Conservation (phyloP, 1,140 invertebrate species). For the Battus philenor region DNA sequence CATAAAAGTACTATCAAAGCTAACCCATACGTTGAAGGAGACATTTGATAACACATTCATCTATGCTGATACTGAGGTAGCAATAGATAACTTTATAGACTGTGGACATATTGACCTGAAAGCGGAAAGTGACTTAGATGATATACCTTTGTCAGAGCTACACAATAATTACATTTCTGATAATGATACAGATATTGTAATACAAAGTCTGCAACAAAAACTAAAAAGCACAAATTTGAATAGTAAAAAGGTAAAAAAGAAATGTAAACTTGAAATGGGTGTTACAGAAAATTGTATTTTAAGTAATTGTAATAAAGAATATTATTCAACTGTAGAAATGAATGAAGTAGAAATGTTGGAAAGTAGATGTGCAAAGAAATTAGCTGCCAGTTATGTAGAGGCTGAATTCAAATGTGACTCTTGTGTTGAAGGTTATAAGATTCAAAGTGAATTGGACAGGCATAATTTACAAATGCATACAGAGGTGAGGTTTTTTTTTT, state of each 20-base stretch:
- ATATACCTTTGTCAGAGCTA: slow-evolving; percentile 39
- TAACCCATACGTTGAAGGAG: neutral
- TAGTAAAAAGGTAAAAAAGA: slow-evolving; percentile 12
- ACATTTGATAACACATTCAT: slow-evolving; percentile 1
- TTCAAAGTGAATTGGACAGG: slow-evolving; percentile 25
- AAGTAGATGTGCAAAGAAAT: slow-evolving; percentile 20
- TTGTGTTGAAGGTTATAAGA: slow-evolving; percentile 37
- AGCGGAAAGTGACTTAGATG: slow-evolving; percentile 35
- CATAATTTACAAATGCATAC: slow-evolving; percentile 32
- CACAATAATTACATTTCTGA: slow-evolving; percentile 19
- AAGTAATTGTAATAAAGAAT: slow-evolving; percentile 18
- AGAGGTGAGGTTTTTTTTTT: too few relatives aligned
- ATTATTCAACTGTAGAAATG: slow-evolving; percentile 24
- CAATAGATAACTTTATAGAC: slow-evolving; percentile 37
- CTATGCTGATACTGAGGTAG: neutral
- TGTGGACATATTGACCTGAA: slow-evolving; percentile 36
- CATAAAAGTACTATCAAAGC: slow-evolving; percentile 1
- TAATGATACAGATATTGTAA: slow-evolving; percentile 5
- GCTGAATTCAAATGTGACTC: slow-evolving; percentile 37
- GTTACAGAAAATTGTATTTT: slow-evolving; percentile 12
- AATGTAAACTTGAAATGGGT: neutral
- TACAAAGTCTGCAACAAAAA: slow-evolving; percentile 12
- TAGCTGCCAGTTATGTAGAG: slow-evolving; percentile 15
- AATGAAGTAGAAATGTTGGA: slow-evolving; percentile 25
- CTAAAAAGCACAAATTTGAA: slow-evolving; percentile 14